These are phyloP conservation scores for Onychostoma macrolepis DNA, from an alignment of 2,113 vertebrate genomes.

Conservation along the genomic window DNA sequence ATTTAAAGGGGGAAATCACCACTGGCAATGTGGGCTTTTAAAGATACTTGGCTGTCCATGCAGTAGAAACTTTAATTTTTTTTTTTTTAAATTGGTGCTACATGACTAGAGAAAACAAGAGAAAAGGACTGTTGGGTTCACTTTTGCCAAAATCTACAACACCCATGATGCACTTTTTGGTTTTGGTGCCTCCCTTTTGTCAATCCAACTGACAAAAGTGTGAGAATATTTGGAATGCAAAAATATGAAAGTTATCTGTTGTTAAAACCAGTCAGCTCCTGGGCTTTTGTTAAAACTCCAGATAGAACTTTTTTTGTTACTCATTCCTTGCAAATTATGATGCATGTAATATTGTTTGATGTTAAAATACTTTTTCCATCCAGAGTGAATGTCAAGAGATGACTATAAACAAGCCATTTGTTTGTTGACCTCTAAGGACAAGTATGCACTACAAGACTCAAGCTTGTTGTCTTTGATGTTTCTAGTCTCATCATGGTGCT, in stretches of 20 bases:
- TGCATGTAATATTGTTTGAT: neutral
- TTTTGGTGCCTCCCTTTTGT: neutral
- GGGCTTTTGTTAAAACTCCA: no score
- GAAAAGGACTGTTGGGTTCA: neutral
- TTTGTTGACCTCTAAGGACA: neutral
- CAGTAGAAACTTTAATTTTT: neutral
- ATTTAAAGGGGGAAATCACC: neutral
- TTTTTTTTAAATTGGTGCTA: neutral
- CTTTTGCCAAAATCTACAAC: neutral
- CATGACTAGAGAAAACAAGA: neutral
- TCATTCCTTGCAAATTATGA: neutral
- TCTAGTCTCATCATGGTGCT: neutral
- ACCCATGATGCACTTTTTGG: neutral
- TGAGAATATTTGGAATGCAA: no score
- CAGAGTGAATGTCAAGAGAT: neutral
- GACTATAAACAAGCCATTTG: neutral
- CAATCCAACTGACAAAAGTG: no score
- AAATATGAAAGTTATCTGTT: no score
- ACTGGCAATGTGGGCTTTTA: no score
- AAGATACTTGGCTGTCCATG: neutral
- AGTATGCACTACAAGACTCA: neutral
- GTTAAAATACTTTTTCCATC: neutral
- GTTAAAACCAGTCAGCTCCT: no score
- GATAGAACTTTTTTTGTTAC: neutral
- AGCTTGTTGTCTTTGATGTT: neutral